These are phyloP conservation scores for Ispidina picta DNA, from an alignment of 2,797 vertebrate species.

Conservation along the genomic window DNA sequence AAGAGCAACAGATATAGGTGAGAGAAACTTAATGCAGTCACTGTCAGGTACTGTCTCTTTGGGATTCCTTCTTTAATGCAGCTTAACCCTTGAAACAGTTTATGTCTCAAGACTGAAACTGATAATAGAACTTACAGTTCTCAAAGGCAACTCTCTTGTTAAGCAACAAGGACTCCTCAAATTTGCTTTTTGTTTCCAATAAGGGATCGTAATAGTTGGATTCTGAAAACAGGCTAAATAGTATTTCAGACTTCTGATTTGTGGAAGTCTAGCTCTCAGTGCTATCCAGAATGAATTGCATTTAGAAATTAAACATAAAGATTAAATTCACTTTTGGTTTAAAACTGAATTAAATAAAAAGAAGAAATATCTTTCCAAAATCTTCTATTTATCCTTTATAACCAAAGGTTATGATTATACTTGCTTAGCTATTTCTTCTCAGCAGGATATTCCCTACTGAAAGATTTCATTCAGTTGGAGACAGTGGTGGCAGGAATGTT, in stretches of 20 bases:
- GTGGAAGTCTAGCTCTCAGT: neutral
- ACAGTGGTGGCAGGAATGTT: neutral
- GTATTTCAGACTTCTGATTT: neutral
- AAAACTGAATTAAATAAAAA: neutral
- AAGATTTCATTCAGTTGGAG: neutral
- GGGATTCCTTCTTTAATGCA: neutral
- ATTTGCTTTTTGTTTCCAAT: neutral
- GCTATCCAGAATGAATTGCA: neutral
- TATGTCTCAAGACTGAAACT: neutral
- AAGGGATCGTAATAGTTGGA: neutral
- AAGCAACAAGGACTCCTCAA: neutral
- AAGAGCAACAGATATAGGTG: conserved; percentile 96
- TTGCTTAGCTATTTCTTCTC: neutral
- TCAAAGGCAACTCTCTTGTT: neutral
- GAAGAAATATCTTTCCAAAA: neutral
- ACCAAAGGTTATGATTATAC: neutral
- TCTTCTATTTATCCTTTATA: neutral
- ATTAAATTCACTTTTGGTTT: neutral
- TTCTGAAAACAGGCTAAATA: neutral
- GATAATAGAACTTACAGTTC: neutral
- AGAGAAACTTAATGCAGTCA: neutral
- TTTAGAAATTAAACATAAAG: neutral
- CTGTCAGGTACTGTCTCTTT: neutral
- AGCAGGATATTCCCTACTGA: neutral
- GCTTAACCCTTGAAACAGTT: neutral